Evolutionary conservation across 2,888 invertebrate genomes (phyloP), one percentile per base, ranked within the genome.

Genomic region (Notodromas monacha): DNA sequence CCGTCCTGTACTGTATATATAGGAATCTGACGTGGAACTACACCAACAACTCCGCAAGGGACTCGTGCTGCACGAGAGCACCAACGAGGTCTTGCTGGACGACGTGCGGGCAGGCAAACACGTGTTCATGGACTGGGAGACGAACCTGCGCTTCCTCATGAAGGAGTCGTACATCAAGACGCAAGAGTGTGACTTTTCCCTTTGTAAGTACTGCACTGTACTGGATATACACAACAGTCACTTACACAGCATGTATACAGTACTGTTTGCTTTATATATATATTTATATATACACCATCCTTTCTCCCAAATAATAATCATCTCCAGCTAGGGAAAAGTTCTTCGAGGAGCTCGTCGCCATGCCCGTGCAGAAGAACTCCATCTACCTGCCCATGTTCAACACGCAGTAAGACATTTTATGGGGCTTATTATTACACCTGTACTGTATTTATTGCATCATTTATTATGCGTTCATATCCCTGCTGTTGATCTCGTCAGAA

Each of bases 121-220:
- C 40, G 67, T 67, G 6, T 57, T 67, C 34, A 61, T 79, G 30
- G 74, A 76, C 42, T 74, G 77, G 69, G 65, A 65, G 42, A 62
- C 68, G 6, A 64, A 68, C 16, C 56, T 77, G 8, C 59, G 63
- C 37, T 64, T 63, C 39, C 51, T 68, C 12, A 69, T 73, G 60
- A 58, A 64, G 36, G 58, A 59, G 2, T 62, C 65, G 34, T 65
- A 62, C 36, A 45, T 61, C 8, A 48, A 52, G 28, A 64, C 63
- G 0, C 67, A 66, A 31, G 54, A 54, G 31, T 79, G 77, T 36
- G 65, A 67, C 44, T 69, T 70, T 43, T 56, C 68, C 1, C 48
- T 76, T 27, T 68, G 68, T 65, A 46, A 41, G 29, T 26, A 26
- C 4, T n/a, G 21, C 21, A n/a, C 6, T n/a, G n/a, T n/a, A n/a